Base-by-base conservation (phyloP, 2,113 vertebrate species). In the Myotis brandtii region DNA sequence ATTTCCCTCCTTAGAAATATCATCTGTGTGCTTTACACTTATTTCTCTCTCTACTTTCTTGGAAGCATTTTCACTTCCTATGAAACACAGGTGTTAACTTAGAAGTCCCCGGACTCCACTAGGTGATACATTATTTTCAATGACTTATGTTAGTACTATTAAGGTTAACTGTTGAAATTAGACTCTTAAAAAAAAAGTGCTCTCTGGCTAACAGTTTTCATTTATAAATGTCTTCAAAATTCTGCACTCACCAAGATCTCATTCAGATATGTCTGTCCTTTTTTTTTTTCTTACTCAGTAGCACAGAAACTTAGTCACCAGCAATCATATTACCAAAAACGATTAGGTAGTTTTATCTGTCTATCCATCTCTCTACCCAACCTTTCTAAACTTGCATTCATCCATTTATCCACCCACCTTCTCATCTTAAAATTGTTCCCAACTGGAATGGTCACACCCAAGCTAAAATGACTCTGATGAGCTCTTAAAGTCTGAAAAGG, bases 381-480 rank as follows among this genome's bases (percentile, higher is more conserved):
- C 5, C 54, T 89, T 93, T 77, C 18, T 84, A 73, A 67, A n/a
- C 27, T 34, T 34, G 43, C 21, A 79, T 20, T 89, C 40, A 88
- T 25, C 34, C 40, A 67, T 59, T 85, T 79, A 86, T 59, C 21
- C 10, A 67, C 9, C n/a, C 40, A 90, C 14, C 27, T 91, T 92
- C 52, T 91, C 30, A 48, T 64, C 88, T 95, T 81, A 89, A 95
- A 91, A 76, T 82, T 81, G 70, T 64, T 90, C 52, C 64, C 70
- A 91, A 66, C 3, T 86, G 34, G 50, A 43, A 79, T 69, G 69
- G 34, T 86, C 43, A 76, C 27, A 46, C 54, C 46, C 25, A 96
- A 91, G 13, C 79, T 54, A 93, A 59, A 89, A 3, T 5, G 1
- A 89, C 64, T 92, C 86, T 95, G 72, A 83, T 84, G 89, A 92